These are phyloP conservation scores for Cygnus atratus DNA, from an alignment of 2,113 vertebrate species.

Conservation along the genomic window DNA sequence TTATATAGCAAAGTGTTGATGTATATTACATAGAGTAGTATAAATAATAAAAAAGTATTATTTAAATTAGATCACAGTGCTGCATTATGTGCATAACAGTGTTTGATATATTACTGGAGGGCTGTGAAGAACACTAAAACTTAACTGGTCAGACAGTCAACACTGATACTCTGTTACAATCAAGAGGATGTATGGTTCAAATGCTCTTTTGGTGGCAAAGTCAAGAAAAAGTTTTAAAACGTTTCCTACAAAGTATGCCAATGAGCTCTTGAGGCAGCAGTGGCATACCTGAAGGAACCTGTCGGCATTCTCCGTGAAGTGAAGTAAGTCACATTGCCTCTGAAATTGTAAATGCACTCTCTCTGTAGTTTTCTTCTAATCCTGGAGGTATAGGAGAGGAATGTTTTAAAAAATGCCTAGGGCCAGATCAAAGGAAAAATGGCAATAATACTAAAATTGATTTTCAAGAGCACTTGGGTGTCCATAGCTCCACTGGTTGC, in stretches of 20 bases:
- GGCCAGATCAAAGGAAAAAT: neutral
- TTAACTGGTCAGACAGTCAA: conserved; percentile 73
- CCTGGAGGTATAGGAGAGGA: neutral
- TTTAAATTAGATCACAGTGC: conserved; percentile 89
- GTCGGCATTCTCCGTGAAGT: conserved; percentile 66
- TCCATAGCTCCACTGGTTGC: neutral
- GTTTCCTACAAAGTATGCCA: conserved; percentile 53
- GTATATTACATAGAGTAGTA: conserved; percentile 84
- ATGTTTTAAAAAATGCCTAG: neutral
- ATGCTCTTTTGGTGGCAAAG: conserved; percentile 76
- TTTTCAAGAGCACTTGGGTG: neutral
- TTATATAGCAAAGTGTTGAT: conserved; percentile 85
- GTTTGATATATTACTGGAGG: conserved; percentile 83
- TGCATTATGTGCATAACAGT: conserved; percentile 86
- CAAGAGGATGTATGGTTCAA: conserved; percentile 68
- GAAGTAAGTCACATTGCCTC: conserved; percentile 32
- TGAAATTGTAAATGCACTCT: neutral
- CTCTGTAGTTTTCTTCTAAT: neutral
- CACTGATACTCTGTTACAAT: conserved; percentile 76
- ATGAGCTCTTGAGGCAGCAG: conserved; percentile 58
- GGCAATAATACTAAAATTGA: neutral
- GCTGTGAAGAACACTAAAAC: conserved; percentile 75
- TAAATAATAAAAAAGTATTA: conserved; percentile 88
- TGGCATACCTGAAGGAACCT: conserved; percentile 57
- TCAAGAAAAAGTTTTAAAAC: conserved; percentile 58